Conservation (phyloP, 2,113 vertebrate species). For the Oncorhynchus clarkii region DNA sequence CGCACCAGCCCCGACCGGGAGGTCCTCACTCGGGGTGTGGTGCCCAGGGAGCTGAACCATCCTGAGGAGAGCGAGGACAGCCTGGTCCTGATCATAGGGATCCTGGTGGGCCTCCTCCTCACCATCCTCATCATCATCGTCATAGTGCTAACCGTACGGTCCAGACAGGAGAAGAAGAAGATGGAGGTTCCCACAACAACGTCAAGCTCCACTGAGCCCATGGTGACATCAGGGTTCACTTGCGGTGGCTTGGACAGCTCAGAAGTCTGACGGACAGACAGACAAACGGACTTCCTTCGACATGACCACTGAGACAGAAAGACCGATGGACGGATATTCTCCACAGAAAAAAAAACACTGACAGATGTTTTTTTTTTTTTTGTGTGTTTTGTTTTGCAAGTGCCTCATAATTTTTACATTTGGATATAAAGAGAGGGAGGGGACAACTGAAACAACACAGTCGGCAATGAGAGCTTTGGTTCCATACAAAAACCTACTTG, state of each 20-base stretch:
- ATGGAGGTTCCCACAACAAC: conserved; percentile 56
- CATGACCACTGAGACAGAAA: not conserved
- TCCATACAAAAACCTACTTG: not conserved
- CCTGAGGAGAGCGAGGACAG: conserved; percentile 52
- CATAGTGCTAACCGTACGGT: conserved; percentile 62
- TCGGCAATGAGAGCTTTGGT: not conserved
- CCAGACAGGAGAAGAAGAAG: conserved; percentile 48
- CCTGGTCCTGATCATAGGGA: conserved; percentile 71
- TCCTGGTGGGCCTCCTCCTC: conserved; percentile 75
- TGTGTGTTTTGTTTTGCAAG: not conserved
- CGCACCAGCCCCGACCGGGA: conserved; percentile 55
- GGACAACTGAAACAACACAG: not conserved
- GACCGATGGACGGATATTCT: not conserved
- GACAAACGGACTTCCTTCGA: conserved; percentile 26
- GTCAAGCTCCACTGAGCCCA: conserved; percentile 75
- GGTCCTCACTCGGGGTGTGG: conserved; percentile 50
- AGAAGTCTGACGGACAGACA: conserved; percentile 81
- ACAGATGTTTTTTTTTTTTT: not conserved
- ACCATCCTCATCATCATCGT: conserved; percentile 70
- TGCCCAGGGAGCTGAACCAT: conserved; percentile 65
- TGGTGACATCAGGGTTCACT: conserved; percentile 75
- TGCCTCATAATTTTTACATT: not conserved
- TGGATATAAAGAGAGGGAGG: not conserved
- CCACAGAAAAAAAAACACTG: too few species aligned
- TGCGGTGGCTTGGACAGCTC: conserved; percentile 78